These are phyloP conservation scores for Scaptomyza caliginosa DNA, from an alignment of 2,888 invertebrate species.

Conservation along the genomic window DNA sequence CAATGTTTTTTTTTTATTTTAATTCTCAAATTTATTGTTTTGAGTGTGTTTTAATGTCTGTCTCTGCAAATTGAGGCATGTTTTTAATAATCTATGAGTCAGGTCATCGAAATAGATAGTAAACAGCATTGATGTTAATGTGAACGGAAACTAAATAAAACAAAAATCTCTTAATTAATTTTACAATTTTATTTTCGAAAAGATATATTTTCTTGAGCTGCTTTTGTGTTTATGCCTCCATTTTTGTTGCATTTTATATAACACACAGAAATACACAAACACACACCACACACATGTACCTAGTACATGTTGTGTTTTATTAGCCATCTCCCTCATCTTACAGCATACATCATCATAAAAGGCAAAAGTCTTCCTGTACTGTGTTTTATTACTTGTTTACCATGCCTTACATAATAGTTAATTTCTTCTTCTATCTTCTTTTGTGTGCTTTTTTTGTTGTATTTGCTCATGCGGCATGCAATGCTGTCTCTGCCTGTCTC, in stretches of 20 bases:
- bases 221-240: constrained; percentile 16
- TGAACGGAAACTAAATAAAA: constrained; percentile 1
- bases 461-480: constrained; percentile 43
- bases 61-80: constrained; percentile 28
- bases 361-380: constrained; percentile 14
- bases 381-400: constrained; percentile 56
- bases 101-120: not conserved
- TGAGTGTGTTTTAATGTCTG: not conserved
- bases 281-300: not conserved
- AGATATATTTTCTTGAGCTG: constrained; percentile 21
- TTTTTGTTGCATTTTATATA: constrained; percentile 24
- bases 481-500: constrained; percentile 18
- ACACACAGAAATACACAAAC: not conserved
- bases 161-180: constrained; percentile 11
- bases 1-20: constrained; percentile 30
- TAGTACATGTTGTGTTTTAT: constrained; percentile 39
- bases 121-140: constrained; percentile 11
- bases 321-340: constrained; percentile 12
- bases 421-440: constrained; percentile 9
- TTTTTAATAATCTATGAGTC: constrained; percentile 1
- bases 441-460: constrained; percentile 11
- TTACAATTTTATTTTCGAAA: constrained; percentile 9
- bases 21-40: constrained; percentile 14
- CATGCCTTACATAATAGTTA: constrained; percentile 23
- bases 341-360: constrained; percentile 28